Percentiles rank a stretch among this genome's conserved stretches.
Evolutionary conservation across 2,888 invertebrate species (phyloP).

Genomic region (Mesochorus sp.): DNA sequence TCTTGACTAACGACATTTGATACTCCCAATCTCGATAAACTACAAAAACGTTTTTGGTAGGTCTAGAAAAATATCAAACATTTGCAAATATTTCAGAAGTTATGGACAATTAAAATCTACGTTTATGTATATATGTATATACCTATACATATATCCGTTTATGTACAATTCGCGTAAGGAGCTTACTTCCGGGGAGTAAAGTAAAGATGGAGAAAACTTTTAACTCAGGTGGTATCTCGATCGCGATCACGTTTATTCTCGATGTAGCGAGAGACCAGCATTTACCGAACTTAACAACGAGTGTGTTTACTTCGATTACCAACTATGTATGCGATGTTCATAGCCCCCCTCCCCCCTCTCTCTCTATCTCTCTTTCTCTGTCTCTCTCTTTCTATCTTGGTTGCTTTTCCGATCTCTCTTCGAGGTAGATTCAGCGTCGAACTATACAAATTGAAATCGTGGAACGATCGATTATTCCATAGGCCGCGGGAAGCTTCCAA

Average conservation of each 20-base stretch:
- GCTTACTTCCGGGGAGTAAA: not conserved
- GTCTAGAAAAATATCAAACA: too few species aligned
- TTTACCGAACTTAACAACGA: conserved; percentile 25
- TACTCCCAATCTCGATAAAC: too few species aligned
- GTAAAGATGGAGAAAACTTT: not conserved
- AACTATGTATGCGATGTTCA: conserved; percentile 12
- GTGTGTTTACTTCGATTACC: conserved; percentile 34
- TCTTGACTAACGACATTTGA: too few species aligned
- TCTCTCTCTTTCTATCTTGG: too few species aligned
- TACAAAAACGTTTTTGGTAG: too few species aligned
- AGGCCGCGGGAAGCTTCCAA: conserved; percentile 36
- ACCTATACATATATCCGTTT: too few species aligned
- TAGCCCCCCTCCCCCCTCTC: not conserved
- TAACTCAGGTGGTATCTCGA: conserved; percentile 14
- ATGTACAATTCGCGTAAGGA: too few species aligned
- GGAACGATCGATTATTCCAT: conserved; percentile 46
- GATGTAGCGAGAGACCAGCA: conserved; percentile 20
- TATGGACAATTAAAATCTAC: too few species aligned
- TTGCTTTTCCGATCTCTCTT: too few species aligned
- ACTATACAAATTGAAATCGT: conserved; percentile 31
- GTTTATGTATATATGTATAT: too few species aligned
- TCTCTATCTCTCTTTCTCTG: not conserved
- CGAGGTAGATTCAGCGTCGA: not conserved
- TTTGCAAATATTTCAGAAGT: too few species aligned
- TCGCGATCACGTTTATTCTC: conserved; percentile 31